phyloP scores from a whole-genome alignment of 2,888 invertebrate genomes.

The Drosophila subquinaria region DNA sequence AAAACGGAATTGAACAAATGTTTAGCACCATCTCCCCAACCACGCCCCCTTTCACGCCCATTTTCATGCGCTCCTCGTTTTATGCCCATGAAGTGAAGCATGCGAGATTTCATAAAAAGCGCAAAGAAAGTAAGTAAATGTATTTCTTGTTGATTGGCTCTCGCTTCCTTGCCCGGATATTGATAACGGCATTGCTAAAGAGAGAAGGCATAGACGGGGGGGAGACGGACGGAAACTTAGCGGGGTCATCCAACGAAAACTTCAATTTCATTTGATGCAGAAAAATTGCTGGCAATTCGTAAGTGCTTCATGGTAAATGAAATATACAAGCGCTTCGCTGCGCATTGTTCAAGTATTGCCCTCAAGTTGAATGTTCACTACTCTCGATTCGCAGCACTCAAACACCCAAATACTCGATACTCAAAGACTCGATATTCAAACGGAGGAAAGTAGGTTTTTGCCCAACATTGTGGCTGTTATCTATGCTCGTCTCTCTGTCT shows the following conservation, averaged over 20 bases:
- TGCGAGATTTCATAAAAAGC: slow-evolving; percentile 75
- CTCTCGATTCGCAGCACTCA: slow-evolving; percentile 8
- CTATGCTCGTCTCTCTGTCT: slow-evolving; percentile 1
- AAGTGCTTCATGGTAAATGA: slow-evolving; percentile 78
- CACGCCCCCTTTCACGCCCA: slow-evolving; percentile 11
- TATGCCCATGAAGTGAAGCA: slow-evolving; percentile 69
- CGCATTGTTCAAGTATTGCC: slow-evolving; percentile 47
- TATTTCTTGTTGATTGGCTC: slow-evolving; percentile 77
- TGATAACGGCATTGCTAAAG: slow-evolving; percentile 46
- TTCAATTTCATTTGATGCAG: slow-evolving; percentile 80
- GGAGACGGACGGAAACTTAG: background rate
- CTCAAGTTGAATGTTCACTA: slow-evolving; percentile 37
- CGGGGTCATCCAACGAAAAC: slow-evolving; percentile 45
- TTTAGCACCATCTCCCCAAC: slow-evolving; percentile 33
- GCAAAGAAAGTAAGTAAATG: slow-evolving; percentile 65
- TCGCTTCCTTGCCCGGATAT: slow-evolving; percentile 62
- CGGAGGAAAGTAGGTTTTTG: background rate
- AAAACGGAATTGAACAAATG: slow-evolving; percentile 75
- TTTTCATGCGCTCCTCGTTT: slow-evolving; percentile 27
- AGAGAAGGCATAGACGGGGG: background rate
- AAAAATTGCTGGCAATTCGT: slow-evolving; percentile 78
- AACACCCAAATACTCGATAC: slow-evolving; percentile 17
- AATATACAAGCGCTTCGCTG: slow-evolving; percentile 75
- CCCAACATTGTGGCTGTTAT: slow-evolving; percentile 35
- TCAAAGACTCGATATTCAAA: background rate